Conservation (phyloP, 2,113 vertebrate genomes). For the Tinamus guttatus region DNA sequence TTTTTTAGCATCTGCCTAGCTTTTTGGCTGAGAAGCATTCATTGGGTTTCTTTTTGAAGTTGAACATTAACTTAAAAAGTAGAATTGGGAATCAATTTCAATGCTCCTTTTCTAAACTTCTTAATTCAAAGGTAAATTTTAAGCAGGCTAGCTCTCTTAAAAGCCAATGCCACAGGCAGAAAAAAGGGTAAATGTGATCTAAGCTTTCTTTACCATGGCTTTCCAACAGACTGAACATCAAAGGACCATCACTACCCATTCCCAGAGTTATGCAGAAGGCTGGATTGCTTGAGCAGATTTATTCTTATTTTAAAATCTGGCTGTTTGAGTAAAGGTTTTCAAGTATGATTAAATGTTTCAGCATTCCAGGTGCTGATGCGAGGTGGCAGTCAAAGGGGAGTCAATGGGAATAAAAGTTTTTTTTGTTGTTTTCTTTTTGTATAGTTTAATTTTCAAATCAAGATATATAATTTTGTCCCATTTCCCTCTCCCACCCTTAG, state of each 20-base stretch:
- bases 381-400: neutral
- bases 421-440: neutral
- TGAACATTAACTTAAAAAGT: constrained; percentile 9
- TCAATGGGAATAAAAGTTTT: neutral
- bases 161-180: constrained; percentile 28
- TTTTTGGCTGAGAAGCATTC: neutral
- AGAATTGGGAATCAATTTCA: constrained; percentile 2
- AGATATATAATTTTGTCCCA: neutral
- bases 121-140: constrained; percentile 62
- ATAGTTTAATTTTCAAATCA: neutral
- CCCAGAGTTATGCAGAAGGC: neutral
- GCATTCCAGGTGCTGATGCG: neutral
- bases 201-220: neutral
- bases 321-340: neutral
- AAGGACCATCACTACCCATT: constrained; percentile 27
- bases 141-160: constrained; percentile 1
- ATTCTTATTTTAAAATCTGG: constrained; percentile 4
- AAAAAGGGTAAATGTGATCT: constrained; percentile 20
- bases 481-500: neutral
- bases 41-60: constrained; percentile 23
- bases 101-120: constrained; percentile 21
- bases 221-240: constrained; percentile 59
- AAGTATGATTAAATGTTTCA: constrained; percentile 3
- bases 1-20: neutral
- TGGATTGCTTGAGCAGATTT: constrained; percentile 10